Percentiles rank a stretch among this genome's conserved stretches.
Conservation (phyloP, 2,113 vertebrate species). For the Helogale parvula region DNA sequence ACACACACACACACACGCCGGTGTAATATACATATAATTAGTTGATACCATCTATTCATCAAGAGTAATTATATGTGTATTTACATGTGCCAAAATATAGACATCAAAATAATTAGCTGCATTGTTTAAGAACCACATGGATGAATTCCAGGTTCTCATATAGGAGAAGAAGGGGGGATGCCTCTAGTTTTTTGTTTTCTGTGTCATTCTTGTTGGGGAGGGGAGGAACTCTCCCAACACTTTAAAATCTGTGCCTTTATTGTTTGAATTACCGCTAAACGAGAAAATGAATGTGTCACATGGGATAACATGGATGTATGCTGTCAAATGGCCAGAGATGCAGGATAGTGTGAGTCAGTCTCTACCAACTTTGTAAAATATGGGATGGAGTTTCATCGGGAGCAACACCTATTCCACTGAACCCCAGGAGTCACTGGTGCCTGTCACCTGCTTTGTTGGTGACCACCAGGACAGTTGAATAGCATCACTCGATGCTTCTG, state of each 20-base stretch:
- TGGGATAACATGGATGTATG: not conserved
- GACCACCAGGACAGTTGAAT: not conserved
- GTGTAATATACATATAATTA: not conserved
- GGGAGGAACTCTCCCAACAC: not conserved
- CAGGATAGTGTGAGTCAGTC: not conserved
- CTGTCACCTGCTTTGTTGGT: fast-evolving
- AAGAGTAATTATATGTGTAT: not conserved
- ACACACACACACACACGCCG: too few species aligned
- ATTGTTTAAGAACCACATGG: not conserved
- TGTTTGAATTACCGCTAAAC: not conserved
- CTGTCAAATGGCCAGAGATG: not conserved
- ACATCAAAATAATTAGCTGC: not conserved
- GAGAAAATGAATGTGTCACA: not conserved
- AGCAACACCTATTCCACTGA: not conserved
- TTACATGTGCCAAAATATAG: not conserved
- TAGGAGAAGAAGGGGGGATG: not conserved
- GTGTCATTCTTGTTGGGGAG: not conserved
- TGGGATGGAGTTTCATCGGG: not conserved
- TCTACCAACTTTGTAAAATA: not conserved
- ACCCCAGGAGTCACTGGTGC: fast-evolving
- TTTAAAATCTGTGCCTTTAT: not conserved
- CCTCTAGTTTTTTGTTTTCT: not conserved
- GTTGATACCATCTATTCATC: not conserved
- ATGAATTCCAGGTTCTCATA: not conserved
- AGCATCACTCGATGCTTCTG: too few species aligned